These are phyloP conservation scores for Semotilus atromaculatus DNA, from an alignment of 2,797 vertebrate species.

Conservation along the genomic window DNA sequence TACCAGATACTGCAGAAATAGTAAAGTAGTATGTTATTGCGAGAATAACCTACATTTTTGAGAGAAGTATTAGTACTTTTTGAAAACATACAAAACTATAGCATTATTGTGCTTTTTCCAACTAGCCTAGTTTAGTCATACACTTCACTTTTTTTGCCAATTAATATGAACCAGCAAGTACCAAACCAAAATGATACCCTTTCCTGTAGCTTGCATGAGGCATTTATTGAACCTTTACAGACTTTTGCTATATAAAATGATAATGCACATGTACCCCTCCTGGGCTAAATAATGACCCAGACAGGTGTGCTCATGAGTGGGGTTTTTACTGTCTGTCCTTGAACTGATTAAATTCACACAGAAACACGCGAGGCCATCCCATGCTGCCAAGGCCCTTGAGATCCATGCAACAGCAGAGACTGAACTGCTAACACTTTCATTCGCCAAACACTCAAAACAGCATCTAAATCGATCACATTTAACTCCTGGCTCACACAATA, in stretches of 20 bases:
- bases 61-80: not conserved
- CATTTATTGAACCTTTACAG: not conserved
- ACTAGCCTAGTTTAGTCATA: not conserved
- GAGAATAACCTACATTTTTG: not conserved
- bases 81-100: not conserved
- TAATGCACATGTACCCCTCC: not conserved
- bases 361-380: slow-evolving; percentile 10
- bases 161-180: not conserved
- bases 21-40: not conserved
- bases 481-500: not conserved
- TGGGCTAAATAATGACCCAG: not conserved
- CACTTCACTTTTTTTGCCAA: not conserved
- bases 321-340: not conserved
- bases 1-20: not conserved
- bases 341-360: not conserved
- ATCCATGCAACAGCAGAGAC: slow-evolving; percentile 5
- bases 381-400: slow-evolving; percentile 21
- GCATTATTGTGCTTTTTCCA: not conserved
- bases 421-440: slow-evolving; percentile 10
- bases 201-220: not conserved
- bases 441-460: not conserved
- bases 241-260: not conserved
- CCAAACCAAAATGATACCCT: not conserved
- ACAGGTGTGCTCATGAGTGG: not conserved
- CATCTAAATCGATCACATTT: not conserved